Base-by-base conservation (phyloP, 2,888 invertebrate species). In the Eupeodes latifasciatus region DNA sequence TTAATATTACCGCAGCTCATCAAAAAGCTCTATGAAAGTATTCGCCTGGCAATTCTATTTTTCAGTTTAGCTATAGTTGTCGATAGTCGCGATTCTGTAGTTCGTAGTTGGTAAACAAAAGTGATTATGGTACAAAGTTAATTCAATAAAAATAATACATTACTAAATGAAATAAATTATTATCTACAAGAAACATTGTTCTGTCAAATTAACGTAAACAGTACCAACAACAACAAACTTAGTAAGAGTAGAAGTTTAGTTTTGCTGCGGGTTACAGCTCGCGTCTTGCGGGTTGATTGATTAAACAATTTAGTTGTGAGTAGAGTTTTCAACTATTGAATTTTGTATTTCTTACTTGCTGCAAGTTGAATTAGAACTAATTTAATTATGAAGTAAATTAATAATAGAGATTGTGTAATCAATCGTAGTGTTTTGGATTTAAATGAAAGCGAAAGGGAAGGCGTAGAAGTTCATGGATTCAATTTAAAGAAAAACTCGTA, bases 351-450 rank as follows among this genome's bases (percentile, higher is more conserved):
- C 2, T 27, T 16, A 10, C 11, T 16, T 10, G n/a, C 4, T 10
- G n/a, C 4, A n/a, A 61, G 19, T 64, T 3, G 44, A 2, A 44
- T 12, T 34, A 14, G 6, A 14, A 59, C 12, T 64, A n/a, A 66
- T 66, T 9, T 47, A 9, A 66, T 14, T 27, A 27, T 0, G 16
- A 4, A 36, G 6, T 59, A 61, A 3, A 61, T 4, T 66, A 1
- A 14, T 47, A 9, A n/a, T 34, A 9, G 14, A 16, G n/a, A 72
- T 83, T 78, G 78, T 78, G 12, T 83, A 83, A 78, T 59, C 16
- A 83, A 78, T 59, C 16, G 14, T 14, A 64, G n/a, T 66, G 66
- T 47, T 34, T 36, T 5, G 27, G 16, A 57, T 64, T 4, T 12
- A 10, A 12, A 47, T 12, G 11, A 11, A 47, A 4, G 7, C 0